Base-by-base conservation (phyloP, 1,140 invertebrate species). In the Oedothorax gibbosus region DNA sequence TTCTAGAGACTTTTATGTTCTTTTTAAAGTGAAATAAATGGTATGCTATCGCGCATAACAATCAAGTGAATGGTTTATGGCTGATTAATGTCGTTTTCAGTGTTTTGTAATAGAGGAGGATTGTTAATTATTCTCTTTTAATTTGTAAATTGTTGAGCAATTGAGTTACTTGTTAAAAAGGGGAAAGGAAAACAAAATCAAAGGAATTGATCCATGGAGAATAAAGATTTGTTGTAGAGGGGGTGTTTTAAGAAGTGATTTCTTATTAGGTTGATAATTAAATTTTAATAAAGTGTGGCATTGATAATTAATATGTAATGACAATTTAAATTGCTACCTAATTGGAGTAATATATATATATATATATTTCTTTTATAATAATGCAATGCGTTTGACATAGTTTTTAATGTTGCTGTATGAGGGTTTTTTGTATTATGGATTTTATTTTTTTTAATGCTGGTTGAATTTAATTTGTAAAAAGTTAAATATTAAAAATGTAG, bases 1-100 rank as follows among this genome's bases (percentile, higher is more conserved):
- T 64, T 71, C 75, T 53, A 68, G 72, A 76, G 35, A 56, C n/a
- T 76, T 65, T 84, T 35, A 35, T 35, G 35, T 54, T 50, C 68
- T 35, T 82, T 82, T 82, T 73, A 76, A 18, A 84, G 60, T 76
- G 54, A 84, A 84, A 75, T 51, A 76, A 84, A 84, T 84, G 81
- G 56, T 18, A 68, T 76, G 57, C 53, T 72, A 76, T 68, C 57
- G 50, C 57, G 76, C 49, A 64, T 20, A 62, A 72, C 56, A 73
- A 71, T 81, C 78, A 81, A 35, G 69, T 71, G 66, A 81, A 66
- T 80, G 56, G 66, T 10, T 18, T 12, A 49, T 60, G 49, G 21
- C 60, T 79, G 72, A 84, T 84, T 66, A 84, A 76, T 82, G 69
- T 53, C 68, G 20, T 53, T 21, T 64, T 53, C 69, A 82, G 68